Evolutionary conservation across 2,888 invertebrate genomes (phyloP), one percentile per base, ranked within the genome.

Genomic region (Barypeithes pellucidus): DNA sequence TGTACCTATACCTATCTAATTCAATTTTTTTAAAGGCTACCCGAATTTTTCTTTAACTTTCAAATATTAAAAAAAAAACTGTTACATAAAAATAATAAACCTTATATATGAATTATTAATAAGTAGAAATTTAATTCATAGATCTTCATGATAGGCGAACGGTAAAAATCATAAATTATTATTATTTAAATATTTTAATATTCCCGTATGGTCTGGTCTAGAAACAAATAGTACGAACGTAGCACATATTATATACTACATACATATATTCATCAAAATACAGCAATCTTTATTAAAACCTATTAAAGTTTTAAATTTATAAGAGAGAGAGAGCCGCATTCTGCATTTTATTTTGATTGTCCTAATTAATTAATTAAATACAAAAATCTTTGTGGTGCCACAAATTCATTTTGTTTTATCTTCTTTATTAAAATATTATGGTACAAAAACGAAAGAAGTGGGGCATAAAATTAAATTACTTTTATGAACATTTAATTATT

Each of bases 71-170:
- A n/a, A n/a, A n/a, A 24, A 24, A 5, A 57, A 24, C n/a, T 9
- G n/a, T n/a, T n/a, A n/a, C 20, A 18, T 9, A 3, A 47, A 47
- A 47, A 9, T 9, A 43, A n/a, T n/a, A n/a, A 22, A 22, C 50
- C 50, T 50, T 22, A 22, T 3, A 50, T 22, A 50, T 50, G 11
- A 50, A 50, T 50, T 50, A 50, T 50, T 50, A 22, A 50, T 14
- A 20, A 59, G 39, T 59, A 36, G 59, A 59, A 59, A 59, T 36
- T 59, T 59, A 59, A 36, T 59, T 18, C n/a, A 36, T 60, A 60
- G 60, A 60, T 60, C 18, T 2, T 60, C 43, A 2, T 43, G 41
- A 60, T 60, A 60, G 43, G 5, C 41, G 43, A 43, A 60, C 41
- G 39, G 41, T 60, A 60, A 39, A 52, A 52, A 60, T 41, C 20